Evolutionary conservation across 2,888 invertebrate species (phyloP), one percentile per base, ranked within the genome.

Genomic region (Phorcus lineatus): DNA sequence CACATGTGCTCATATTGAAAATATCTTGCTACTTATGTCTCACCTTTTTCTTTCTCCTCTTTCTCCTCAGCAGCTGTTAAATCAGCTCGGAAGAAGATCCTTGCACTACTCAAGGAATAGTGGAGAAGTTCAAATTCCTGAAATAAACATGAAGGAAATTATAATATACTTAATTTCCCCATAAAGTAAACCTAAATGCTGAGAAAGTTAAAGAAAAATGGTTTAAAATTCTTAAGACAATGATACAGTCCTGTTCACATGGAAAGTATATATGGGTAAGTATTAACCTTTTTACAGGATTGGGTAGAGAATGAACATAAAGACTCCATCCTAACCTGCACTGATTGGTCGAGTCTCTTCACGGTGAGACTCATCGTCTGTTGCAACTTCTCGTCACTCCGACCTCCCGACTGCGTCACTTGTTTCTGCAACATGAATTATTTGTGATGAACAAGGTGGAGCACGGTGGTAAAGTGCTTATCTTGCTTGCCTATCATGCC

Each of bases 41-140:
- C 19, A 85, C 85, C 85, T 84, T 87, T 87, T 36, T 85, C 82
- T 76, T 85, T 87, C 80, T 90, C 88, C 66, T 86, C 88, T 78
- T 88, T 88, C 81, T 90, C 90, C 82, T 92, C 92, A 2, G 88
- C 90, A 22, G 92, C 90, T 1, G 91, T 92, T 83, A 90, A 86
- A 81, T 93, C 93, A 19, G 92, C 92, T 54, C 96, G 96, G 93
- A 99, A 99, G 94, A 99, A 98, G 92, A 99, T 97, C 92, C 97
- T 95, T 7, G 99, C 98, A 93, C 98, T 98, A 86, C 96, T 97
- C 79, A 99, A 95, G 90, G 97, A 98, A 92, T 97, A 98, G 93
- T 96, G 96, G 2, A 99, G 94, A 84, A 99, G 94, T 92, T 97
- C 96, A 93, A 97, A 99, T 94, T 99, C 99, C 94, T 96, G 94